phyloP scores from a whole-genome alignment of 2,113 vertebrate genomes.

The Trinectes maculatus region DNA sequence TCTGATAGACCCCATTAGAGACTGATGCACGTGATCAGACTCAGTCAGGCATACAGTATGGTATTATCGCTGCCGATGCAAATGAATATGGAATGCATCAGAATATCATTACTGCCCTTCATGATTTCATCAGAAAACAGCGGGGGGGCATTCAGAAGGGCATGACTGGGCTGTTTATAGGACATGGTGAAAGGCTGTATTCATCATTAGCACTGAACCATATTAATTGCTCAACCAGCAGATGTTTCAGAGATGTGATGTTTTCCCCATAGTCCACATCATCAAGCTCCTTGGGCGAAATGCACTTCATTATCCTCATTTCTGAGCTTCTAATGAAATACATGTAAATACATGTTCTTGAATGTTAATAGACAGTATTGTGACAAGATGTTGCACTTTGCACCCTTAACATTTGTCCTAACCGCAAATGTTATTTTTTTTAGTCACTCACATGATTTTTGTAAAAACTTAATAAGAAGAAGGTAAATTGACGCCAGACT shows the following conservation, averaged over 20 bases:
- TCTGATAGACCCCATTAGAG: neutral
- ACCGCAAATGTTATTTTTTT: no score
- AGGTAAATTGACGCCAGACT: no score
- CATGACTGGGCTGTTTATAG: neutral
- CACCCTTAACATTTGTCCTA: no score
- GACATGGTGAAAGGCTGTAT: neutral
- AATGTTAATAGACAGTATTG: no score
- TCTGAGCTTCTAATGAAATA: neutral
- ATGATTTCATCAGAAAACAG: neutral
- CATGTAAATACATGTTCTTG: neutral
- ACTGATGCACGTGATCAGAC: neutral
- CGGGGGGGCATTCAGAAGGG: neutral
- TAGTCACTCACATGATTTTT: no score
- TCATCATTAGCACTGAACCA: constrained; percentile 16
- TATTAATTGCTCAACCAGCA: constrained; percentile 43
- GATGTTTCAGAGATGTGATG: constrained; percentile 29
- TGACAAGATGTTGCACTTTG: no score
- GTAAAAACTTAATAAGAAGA: no score
- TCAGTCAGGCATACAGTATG: neutral
- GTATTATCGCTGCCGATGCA: neutral
- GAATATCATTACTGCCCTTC: neutral
- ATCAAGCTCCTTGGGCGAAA: constrained; percentile 13
- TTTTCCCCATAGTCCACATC: neutral
- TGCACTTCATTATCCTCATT: neutral
- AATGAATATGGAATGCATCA: constrained; percentile 7